phyloP scores from a whole-genome alignment of 2,113 vertebrate species.

The Seriola rivoliana region DNA sequence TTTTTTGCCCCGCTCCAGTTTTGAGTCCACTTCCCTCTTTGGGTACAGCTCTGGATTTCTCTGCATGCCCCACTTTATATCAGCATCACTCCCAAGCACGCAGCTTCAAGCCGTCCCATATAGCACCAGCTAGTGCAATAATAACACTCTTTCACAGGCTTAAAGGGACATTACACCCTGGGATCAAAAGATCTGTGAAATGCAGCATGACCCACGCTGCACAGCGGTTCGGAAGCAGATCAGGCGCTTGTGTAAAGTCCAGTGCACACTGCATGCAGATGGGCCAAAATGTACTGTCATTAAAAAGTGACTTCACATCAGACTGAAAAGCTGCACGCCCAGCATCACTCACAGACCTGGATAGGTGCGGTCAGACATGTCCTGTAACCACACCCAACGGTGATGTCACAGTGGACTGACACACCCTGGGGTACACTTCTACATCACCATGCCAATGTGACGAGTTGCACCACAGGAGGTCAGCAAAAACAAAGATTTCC shows the following conservation, averaged over 20 bases:
- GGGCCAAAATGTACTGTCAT: not conserved
- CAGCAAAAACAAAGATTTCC: not conserved
- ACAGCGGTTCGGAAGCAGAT: constrained; percentile 31
- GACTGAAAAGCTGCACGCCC: not conserved
- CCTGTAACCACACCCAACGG: not conserved
- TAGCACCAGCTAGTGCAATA: constrained; percentile 46
- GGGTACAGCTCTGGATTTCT: constrained; percentile 58
- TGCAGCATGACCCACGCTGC: constrained; percentile 38
- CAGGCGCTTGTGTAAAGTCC: not conserved
- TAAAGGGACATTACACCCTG: constrained; percentile 68
- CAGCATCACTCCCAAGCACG: constrained; percentile 57
- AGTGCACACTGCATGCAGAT: not conserved
- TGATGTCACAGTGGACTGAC: not conserved
- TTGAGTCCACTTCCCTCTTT: constrained; percentile 38
- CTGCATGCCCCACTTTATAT: constrained; percentile 71
- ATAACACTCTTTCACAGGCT: constrained; percentile 42
- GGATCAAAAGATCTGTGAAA: constrained; percentile 32
- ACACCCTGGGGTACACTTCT: too few relatives aligned
- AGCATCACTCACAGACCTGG: not conserved
- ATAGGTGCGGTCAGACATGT: not conserved
- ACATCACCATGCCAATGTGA: too few relatives aligned
- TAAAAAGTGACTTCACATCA: not conserved
- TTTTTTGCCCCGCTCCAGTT: constrained; percentile 49
- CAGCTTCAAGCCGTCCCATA: constrained; percentile 64
- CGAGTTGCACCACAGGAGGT: too few relatives aligned